Evolutionary conservation across 2,888 invertebrate genomes (phyloP), one percentile per base, ranked within the genome.

Genomic region (Zonitis immaculata): DNA sequence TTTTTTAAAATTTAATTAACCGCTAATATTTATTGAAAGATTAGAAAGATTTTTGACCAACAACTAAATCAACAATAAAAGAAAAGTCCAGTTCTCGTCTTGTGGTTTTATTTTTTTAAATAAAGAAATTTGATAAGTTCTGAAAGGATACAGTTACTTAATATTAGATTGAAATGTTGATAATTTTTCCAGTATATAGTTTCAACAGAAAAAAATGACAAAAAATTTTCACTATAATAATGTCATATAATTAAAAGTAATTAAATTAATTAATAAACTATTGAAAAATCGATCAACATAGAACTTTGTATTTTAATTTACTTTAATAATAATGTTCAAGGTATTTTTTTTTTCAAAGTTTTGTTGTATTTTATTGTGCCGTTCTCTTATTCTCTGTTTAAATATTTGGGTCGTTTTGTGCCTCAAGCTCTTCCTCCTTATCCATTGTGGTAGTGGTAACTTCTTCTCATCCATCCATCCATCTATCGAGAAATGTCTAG

Each of bases 1-100:
- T 54, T 56, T 54, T 58, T 60, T n/a, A n/a, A n/a, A n/a, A n/a
- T 59, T 55, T 60, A 60, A 60, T 60, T 59, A 60, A 55, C 53
- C 44, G 51, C 46, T 14, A 49, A 42, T 28, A 43, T 46, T 39
- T 20, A 52, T 26, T 8, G 43, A 25, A 12, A 20, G 47, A 35
- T 51, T 30, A 35, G 5, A 28, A 47, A n/a, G n/a, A n/a, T n/a
- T n/a, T n/a, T n/a, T n/a, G n/a, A n/a, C n/a, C n/a, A n/a, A n/a
- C n/a, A n/a, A n/a, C n/a, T n/a, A n/a, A n/a, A n/a, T n/a, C n/a
- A n/a, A n/a, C n/a, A n/a, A n/a, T n/a, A n/a, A n/a, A n/a, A n/a
- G n/a, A n/a, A n/a, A n/a, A n/a, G n/a, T n/a, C n/a, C n/a, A n/a
- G n/a, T n/a, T n/a, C n/a, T n/a, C n/a, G n/a, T n/a, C n/a, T n/a